phyloP scores from a whole-genome alignment of 2,888 invertebrate genomes.

The Hyposoter dolosus region DNA sequence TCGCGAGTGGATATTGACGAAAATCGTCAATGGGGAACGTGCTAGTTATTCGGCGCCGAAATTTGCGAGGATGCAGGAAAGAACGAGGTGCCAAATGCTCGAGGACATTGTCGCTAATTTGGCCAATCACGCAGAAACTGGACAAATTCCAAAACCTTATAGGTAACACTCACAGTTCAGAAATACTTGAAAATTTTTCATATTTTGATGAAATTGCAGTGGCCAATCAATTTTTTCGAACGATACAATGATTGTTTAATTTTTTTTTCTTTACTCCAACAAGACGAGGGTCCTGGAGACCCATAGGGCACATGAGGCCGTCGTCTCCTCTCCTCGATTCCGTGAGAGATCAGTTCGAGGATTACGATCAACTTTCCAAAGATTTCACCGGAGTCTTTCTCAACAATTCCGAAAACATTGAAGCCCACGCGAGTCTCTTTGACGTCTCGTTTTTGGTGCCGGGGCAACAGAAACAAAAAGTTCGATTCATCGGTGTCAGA shows the following conservation, averaged over 20 bases:
- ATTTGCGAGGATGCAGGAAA: constrained; percentile 97
- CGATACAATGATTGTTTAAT: neutral
- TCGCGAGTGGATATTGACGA: constrained; percentile 96
- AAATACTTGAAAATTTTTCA: neutral
- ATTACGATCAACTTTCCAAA: constrained; percentile 96
- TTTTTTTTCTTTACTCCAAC: constrained; percentile 1
- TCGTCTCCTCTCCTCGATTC: constrained; percentile 96
- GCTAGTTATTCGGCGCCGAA: constrained; percentile 98
- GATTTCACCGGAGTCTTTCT: constrained; percentile 96
- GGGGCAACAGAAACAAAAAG: constrained; percentile 96
- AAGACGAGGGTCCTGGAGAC: constrained; percentile 94
- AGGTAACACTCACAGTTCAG: constrained; percentile 82
- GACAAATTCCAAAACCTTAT: constrained; percentile 97
- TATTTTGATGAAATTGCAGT: neutral
- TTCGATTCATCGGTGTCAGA: constrained; percentile 95
- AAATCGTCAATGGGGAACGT: constrained; percentile 96
- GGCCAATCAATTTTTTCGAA: neutral
- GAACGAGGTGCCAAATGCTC: constrained; percentile 96
- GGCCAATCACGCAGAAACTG: constrained; percentile 97
- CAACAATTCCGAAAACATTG: constrained; percentile 92
- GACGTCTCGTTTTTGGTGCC: constrained; percentile 95
- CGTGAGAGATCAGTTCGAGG: constrained; percentile 96
- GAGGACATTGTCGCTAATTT: constrained; percentile 97
- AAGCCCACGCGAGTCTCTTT: constrained; percentile 93
- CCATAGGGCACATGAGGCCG: constrained; percentile 97